Conservation (phyloP, 2,113 vertebrate genomes). For the Semicossyphus pulcher region DNA sequence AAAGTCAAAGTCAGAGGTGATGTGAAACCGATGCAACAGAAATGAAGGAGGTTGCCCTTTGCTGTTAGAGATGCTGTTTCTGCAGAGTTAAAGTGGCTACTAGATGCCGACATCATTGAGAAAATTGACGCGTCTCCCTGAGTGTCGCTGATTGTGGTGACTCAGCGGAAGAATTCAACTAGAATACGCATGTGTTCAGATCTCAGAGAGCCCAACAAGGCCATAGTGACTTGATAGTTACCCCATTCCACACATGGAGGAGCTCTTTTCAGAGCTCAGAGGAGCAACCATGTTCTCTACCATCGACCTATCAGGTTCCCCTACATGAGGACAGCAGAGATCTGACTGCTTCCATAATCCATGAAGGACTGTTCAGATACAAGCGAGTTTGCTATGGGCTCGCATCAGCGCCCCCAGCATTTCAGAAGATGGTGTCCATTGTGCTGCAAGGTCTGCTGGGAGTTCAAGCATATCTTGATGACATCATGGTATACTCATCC, state of each 20-base stretch:
- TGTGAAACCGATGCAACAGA: no score
- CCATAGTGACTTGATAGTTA: neutral
- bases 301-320: neutral
- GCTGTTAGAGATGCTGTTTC: neutral
- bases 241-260: neutral
- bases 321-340: neutral
- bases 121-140: neutral
- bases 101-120: neutral
- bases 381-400: neutral
- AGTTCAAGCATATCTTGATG: neutral
- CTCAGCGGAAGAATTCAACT: neutral
- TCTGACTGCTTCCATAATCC: neutral
- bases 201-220: constrained; percentile 1
- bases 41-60: neutral
- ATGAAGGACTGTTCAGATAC: neutral
- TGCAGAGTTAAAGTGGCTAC: neutral
- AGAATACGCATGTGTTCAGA: neutral
- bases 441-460: neutral
- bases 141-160: neutral
- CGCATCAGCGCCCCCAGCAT: neutral
- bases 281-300: neutral
- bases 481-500: neutral
- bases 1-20: no score
- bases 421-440: neutral
- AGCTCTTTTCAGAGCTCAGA: neutral